Evolutionary conservation across 2,113 vertebrate species (phyloP).

Genomic region (Bos taurus): DNA sequence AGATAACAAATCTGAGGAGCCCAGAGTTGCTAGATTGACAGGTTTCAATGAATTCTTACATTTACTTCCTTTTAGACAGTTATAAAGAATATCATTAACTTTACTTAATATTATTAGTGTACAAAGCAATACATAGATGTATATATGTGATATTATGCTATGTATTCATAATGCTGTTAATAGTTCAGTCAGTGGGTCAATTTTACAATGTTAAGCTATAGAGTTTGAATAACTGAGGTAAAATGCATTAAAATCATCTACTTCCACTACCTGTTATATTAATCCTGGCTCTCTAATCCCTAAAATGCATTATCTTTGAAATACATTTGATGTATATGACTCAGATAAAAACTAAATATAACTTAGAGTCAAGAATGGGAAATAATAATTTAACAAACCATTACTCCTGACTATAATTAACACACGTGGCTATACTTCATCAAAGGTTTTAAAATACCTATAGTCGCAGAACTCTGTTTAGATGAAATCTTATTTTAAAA

Average conservation of each 20-base stretch:
- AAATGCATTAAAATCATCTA: not conserved
- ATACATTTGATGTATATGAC: not conserved
- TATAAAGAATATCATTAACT: not conserved
- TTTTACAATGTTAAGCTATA: not conserved
- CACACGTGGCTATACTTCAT: not conserved
- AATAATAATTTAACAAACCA: not conserved
- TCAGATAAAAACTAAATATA: not conserved
- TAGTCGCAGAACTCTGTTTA: not conserved
- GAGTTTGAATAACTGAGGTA: not conserved
- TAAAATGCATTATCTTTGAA: conserved; percentile 10
- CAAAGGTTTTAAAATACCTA: conserved; percentile 5
- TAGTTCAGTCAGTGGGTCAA: not conserved
- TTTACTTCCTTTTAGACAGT: not conserved
- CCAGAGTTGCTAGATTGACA: not conserved
- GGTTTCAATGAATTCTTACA: not conserved
- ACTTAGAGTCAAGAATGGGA: not conserved
- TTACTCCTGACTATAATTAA: not conserved
- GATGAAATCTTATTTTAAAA: conserved; percentile 8
- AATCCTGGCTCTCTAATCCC: not conserved
- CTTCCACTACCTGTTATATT: not conserved
- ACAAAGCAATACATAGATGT: not conserved
- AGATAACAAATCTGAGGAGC: not conserved
- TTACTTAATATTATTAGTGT: not conserved
- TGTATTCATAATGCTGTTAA: not conserved
- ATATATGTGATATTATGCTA: not conserved